Base-by-base conservation (phyloP, 1,140 invertebrate species). In the Ceratoteleas bidentatus region DNA sequence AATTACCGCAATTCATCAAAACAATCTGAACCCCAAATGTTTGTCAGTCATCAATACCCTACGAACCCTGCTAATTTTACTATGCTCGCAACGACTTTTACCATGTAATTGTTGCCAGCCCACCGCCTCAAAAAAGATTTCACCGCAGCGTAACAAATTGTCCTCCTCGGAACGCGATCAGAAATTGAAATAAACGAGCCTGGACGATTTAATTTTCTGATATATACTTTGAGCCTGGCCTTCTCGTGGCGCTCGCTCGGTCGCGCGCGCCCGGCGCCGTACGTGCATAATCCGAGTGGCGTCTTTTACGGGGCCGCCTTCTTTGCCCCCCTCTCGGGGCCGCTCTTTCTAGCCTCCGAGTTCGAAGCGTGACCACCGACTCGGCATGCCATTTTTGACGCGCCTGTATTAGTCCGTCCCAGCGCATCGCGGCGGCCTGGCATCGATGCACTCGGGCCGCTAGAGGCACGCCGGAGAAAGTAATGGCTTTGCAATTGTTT, bases 401-500 rank as follows among this genome's bases (percentile, higher is more conserved):
- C 69, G 74, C 65, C 69, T 78, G 74, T 78, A 78, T 83, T 74
- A 73, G 80, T 83, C 64, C 80, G 69, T 83, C 80, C 43, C 43
- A 53, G 40, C 65, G 80, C 80, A 83, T 83, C n/a, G n/a, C 80
- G 57, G 74, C 69, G 64, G 64, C 54, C 54, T 70, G 80, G 9
- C 38, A 74, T 78, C 69, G 74, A 75, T 74, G 74, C 73, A 73
- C 72, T 75, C 61, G 79, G 72, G 77, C 73, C 58, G 57, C 57
- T 58, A 72, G 50, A 75, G 74, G 66, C 58, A 75, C 77, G 68
- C 68, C 79, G 85, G 89, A 88, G 89, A 90, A 90, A 90, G 89
- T 90, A 88, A 90, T 89, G 84, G 88, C 85, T 88, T 88, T 88
- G 88, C 88, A 87, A 89, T 90, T 90, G 87, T 90, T 88, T 89